Evolutionary conservation across 2,113 vertebrate genomes (phyloP).

Genomic region (Toxotes jaculatrix): DNA sequence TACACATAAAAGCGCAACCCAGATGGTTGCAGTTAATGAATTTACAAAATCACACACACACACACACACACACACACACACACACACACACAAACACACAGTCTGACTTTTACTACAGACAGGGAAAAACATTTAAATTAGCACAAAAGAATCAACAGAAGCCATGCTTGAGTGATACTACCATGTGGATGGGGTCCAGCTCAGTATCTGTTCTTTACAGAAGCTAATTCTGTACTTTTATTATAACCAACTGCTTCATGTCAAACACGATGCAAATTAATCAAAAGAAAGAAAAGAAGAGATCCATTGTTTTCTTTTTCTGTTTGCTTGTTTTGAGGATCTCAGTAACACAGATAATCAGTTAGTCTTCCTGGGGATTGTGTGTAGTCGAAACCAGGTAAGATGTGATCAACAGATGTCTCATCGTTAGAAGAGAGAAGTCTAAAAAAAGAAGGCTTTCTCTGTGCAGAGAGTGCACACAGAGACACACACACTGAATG

Average conservation of each 20-base stretch:
- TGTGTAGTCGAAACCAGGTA: slow-evolving; percentile 13
- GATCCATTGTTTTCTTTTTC: neutral
- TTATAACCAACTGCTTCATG: neutral
- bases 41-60: neutral
- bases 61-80: neutral
- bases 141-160: slow-evolving; percentile 2
- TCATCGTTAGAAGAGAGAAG: slow-evolving; percentile 22
- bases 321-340: slow-evolving; percentile 9
- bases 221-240: neutral
- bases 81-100: neutral
- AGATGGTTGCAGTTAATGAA: neutral
- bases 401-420: slow-evolving; percentile 58
- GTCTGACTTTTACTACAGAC: neutral
- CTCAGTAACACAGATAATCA: slow-evolving; percentile 23
- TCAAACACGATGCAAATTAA: neutral
- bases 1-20: neutral
- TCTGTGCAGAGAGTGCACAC: slow-evolving; percentile 8
- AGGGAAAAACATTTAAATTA: slow-evolving; percentile 1
- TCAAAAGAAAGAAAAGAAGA: neutral
- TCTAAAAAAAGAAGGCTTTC: slow-evolving; percentile 5
- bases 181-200: neutral
- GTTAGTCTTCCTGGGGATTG: neutral
- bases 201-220: neutral
- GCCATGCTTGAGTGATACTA: neutral
- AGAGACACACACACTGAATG: slow-evolving; percentile 17